Percentiles rank a stretch among this genome's conserved stretches.
phyloP scores from a whole-genome alignment of 2,113 vertebrate species.

The Ceuthmochares aereus region DNA sequence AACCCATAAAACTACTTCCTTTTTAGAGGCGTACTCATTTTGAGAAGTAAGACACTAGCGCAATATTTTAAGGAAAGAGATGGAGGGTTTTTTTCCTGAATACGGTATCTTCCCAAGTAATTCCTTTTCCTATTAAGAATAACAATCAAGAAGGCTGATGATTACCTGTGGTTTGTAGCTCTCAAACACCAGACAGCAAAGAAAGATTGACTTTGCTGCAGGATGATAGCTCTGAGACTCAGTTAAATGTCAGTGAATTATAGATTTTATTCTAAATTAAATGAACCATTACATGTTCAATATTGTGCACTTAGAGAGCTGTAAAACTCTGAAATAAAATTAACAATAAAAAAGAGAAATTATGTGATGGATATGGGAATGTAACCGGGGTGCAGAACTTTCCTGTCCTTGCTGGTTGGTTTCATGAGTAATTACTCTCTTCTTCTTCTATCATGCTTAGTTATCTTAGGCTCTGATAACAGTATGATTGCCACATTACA shows the following conservation, averaged over 20 bases:
- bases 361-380: background rate
- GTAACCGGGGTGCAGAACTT: background rate
- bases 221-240: background rate
- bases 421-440: background rate
- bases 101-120: background rate
- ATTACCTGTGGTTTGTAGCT: background rate
- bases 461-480: background rate
- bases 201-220: slow-evolving; percentile 4
- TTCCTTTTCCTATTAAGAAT: background rate
- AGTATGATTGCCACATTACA: background rate
- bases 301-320: background rate
- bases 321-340: slow-evolving; percentile 38
- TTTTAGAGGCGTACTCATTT: background rate
- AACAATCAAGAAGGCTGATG: background rate
- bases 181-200: background rate
- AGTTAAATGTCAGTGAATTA: background rate
- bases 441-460: background rate
- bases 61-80: background rate
- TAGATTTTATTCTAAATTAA: slow-evolving; percentile 35
- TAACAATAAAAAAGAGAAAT: background rate
- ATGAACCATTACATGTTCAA: background rate
- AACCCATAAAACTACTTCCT: background rate
- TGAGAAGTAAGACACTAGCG: background rate
- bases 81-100: background rate
- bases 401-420: background rate